phyloP scores from a whole-genome alignment of 1,140 invertebrate genomes.

The Diachasma alloeum region DNA sequence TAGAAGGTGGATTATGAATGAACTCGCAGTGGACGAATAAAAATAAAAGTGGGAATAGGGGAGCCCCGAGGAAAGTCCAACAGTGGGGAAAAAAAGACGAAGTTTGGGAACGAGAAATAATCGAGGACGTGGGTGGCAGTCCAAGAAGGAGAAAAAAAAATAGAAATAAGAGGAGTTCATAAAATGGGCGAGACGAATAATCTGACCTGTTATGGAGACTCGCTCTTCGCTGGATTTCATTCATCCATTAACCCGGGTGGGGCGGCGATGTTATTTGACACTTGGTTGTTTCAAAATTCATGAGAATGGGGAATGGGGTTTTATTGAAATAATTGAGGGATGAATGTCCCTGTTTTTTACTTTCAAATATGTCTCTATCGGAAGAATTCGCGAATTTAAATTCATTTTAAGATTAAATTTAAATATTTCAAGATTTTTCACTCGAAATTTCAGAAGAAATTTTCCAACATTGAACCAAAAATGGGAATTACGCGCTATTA shows the following conservation, averaged over 20 bases:
- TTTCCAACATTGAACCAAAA: too few species aligned
- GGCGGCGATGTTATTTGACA: too few species aligned
- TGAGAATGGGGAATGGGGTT: neutral
- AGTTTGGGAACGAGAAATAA: constrained; percentile 17
- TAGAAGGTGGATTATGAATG: constrained; percentile 57
- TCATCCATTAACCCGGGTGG: too few species aligned
- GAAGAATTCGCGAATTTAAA: too few species aligned
- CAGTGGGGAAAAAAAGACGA: neutral
- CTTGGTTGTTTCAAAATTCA: too few species aligned
- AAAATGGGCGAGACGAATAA: neutral
- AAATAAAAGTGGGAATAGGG: constrained; percentile 35
- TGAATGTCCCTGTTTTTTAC: neutral
- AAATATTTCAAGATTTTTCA: too few species aligned
- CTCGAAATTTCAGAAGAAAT: too few species aligned
- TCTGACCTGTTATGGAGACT: too few species aligned
- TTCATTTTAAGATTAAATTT: too few species aligned
- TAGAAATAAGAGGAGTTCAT: neutral
- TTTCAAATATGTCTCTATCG: too few species aligned
- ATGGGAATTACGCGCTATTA: neutral
- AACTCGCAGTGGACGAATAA: constrained; percentile 42
- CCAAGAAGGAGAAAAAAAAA: constrained; percentile 17
- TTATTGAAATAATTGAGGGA: neutral
- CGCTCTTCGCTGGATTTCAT: too few species aligned
- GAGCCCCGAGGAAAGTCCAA: constrained; percentile 29
- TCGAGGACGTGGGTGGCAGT: neutral